phyloP scores from a whole-genome alignment of 2,113 vertebrate genomes.

The Megalops atlanticus region DNA sequence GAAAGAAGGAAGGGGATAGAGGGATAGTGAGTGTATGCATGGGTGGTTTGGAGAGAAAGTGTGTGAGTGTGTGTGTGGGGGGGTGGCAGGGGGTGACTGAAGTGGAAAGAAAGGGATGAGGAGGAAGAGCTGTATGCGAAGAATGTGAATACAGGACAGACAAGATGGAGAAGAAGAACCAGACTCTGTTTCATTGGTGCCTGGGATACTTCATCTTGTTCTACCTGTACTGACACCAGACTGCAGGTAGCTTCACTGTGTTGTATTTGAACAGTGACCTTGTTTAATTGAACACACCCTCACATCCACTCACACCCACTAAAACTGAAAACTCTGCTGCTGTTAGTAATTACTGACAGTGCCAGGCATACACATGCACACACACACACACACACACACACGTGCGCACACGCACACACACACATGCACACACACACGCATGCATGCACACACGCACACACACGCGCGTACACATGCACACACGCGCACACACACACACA shows the following conservation, averaged over 20 bases:
- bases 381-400: background rate
- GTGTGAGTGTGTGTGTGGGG: conserved; percentile 17
- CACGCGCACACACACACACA: conserved; percentile 7
- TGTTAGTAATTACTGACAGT: background rate
- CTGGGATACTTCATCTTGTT: background rate
- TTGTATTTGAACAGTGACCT: background rate
- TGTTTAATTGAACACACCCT: background rate
- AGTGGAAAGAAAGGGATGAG: conserved; percentile 17
- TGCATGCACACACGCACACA: conserved; percentile 10
- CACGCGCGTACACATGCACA: background rate
- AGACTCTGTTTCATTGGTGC: conserved; percentile 13
- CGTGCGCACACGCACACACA: conserved; percentile 6
- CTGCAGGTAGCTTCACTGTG: background rate
- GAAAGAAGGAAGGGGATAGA: conserved; percentile 15
- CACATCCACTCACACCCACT: no score
- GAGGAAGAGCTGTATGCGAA: conserved; percentile 34
- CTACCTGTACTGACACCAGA: background rate
- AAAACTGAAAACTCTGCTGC: no score
- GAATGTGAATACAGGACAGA: conserved; percentile 40
- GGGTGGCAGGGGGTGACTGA: background rate
- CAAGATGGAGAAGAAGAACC: conserved; percentile 25
- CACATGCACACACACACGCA: background rate
- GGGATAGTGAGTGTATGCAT: conserved; percentile 5
- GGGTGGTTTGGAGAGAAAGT: background rate
- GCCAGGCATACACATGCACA: background rate